Conservation (phyloP, 2,888 invertebrate genomes). For the Nomada ferruginata region DNA sequence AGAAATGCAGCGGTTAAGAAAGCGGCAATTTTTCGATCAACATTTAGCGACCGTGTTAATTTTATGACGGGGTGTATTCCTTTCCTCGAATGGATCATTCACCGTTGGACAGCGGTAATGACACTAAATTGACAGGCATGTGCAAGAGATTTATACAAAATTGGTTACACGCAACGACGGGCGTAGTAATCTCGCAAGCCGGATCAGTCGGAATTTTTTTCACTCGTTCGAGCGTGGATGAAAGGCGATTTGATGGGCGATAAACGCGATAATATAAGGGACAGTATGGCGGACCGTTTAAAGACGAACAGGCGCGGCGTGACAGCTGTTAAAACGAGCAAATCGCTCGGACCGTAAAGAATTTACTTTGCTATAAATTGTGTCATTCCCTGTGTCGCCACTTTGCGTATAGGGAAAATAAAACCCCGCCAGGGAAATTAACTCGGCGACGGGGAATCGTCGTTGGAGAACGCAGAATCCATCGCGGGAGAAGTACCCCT, state of each 20-base stretch:
- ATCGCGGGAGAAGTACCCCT: background rate
- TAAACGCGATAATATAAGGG: conserved; percentile 60
- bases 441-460: conserved; percentile 30
- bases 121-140: conserved; percentile 53
- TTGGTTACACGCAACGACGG: conserved; percentile 31
- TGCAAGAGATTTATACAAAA: conserved; percentile 49
- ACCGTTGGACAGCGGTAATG: background rate
- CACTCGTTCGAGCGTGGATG: conserved; percentile 23
- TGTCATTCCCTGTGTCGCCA: conserved; percentile 24
- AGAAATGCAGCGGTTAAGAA: too few relatives aligned
- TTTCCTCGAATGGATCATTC: background rate
- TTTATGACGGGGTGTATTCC: too few relatives aligned
- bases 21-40: too few relatives aligned
- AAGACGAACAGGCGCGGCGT: conserved; percentile 30
- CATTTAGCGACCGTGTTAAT: too few relatives aligned
- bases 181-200: conserved; percentile 37
- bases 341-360: conserved; percentile 10
- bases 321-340: conserved; percentile 42
- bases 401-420: background rate
- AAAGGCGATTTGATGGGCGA: conserved; percentile 61
- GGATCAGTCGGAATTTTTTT: conserved; percentile 7
- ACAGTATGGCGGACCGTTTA: conserved; percentile 24
- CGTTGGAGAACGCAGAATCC: background rate
- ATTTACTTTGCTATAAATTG: conserved; percentile 57
- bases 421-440: conserved; percentile 32